Conservation (phyloP, 2,113 vertebrate genomes). For the Macaca mulatta region DNA sequence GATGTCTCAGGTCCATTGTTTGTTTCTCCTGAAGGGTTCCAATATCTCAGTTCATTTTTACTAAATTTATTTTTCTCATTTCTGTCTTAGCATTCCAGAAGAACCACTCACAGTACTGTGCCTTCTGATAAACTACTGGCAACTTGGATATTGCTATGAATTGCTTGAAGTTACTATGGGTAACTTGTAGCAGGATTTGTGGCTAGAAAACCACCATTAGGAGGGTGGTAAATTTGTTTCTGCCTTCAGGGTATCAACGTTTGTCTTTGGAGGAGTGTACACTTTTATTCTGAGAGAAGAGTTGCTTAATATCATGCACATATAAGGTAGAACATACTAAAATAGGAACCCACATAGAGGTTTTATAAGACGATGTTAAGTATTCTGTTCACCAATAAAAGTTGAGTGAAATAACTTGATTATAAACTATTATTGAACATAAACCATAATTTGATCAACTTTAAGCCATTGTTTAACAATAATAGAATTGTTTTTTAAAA, state of each 20-base stretch:
- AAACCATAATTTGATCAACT: no score
- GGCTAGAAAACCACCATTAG: background rate
- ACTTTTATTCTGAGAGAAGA: background rate
- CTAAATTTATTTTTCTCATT: background rate
- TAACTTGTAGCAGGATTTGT: background rate
- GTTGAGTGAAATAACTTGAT: background rate
- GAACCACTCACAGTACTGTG: accelerated
- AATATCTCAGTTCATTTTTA: background rate
- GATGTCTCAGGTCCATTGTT: background rate
- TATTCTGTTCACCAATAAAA: background rate
- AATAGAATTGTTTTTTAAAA: background rate
- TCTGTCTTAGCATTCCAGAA: background rate
- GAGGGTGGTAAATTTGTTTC: background rate
- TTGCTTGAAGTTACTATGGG: background rate
- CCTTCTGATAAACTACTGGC: background rate
- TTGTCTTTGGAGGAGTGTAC: background rate
- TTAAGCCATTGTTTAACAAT: no score
- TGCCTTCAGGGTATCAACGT: background rate
- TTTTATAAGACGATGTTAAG: background rate
- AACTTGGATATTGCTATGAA: background rate
- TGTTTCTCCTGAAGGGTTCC: background rate
- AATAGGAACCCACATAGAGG: background rate
- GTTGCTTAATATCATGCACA: background rate
- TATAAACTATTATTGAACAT: background rate
- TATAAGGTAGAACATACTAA: background rate